A percentile compares a stretch with the other conserved stretches of the same genome.
These are phyloP conservation scores for Esox niger DNA, from an alignment of 2,113 vertebrate species.

Conservation along the genomic window DNA sequence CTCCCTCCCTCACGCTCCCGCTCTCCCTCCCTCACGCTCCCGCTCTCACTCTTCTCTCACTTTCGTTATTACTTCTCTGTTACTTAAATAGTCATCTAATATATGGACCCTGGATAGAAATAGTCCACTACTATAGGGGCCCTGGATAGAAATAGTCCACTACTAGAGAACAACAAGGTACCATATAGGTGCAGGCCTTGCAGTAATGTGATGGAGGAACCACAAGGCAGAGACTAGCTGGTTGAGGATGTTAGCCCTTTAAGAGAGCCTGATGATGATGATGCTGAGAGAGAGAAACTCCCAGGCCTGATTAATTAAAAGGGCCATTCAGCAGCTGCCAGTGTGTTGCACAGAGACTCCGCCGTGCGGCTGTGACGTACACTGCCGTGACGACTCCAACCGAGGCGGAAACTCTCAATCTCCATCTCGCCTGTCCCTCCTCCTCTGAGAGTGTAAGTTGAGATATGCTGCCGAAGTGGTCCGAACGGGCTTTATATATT, in stretches of 20 bases:
- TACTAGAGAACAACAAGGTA: too few relatives aligned
- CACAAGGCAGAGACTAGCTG: too few relatives aligned
- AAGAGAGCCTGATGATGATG: constrained; percentile 26
- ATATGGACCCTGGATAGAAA: too few relatives aligned
- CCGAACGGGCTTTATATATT: too few relatives aligned
- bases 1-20: constrained; percentile 7
- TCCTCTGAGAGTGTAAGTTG: constrained; percentile 6
- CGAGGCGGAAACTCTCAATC: neutral
- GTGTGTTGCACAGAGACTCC: constrained; percentile 5
- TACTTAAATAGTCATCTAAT: too few relatives aligned
- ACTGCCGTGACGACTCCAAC: neutral
- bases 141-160: too few relatives aligned
- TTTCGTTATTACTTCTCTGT: neutral
- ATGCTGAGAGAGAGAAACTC: constrained; percentile 25
- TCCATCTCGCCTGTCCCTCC: neutral
- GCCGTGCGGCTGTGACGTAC: constrained; percentile 18
- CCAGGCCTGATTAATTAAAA: constrained; percentile 57
- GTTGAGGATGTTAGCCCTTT: constrained; percentile 16
- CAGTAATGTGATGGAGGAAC: too few relatives aligned
- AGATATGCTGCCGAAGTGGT: too few relatives aligned
- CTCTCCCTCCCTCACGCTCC: constrained; percentile 1
- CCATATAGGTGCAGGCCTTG: too few relatives aligned
- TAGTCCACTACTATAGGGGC: too few relatives aligned
- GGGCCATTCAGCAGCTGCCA: constrained; percentile 43
- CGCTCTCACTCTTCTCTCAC: constrained; percentile 1